Base-by-base conservation (phyloP, 1,140 invertebrate genomes). In the Drosophila nikananu region DNA sequence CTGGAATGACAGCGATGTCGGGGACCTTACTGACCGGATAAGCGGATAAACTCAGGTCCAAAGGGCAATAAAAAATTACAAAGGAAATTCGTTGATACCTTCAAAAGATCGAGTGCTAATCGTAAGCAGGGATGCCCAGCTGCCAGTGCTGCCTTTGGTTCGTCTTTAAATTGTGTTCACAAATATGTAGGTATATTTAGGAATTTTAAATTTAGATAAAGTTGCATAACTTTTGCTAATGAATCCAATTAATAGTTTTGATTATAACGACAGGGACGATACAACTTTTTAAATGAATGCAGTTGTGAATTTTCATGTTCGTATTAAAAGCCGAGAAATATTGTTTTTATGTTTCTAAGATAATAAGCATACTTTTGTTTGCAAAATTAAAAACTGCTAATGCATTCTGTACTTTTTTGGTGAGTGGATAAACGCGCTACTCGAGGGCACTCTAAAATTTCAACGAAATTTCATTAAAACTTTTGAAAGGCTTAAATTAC, bases 21-120 rank as follows among this genome's bases (percentile, higher is more conserved):
- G 30, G 19, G 13, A 57, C 61, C 57, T 65, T 64, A 46, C 44
- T 37, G 42, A 49, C 27, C 54, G 30, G 12, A 58, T 60, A 48
- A 64, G 37, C 48, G 25, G 44, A 59, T 55, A 23, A 70, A 21
- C 10, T 19, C 30, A 32, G 17, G 51, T 41, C 8, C 21, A 39
- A 37, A 32, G 32, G 52, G 42, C 57, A 58, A 49, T 67, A 55
- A 17, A 21, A 37, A 44, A 15, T 35, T 32, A 41, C 5, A 49
- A 32, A 19, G 19, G 9, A 42, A 41, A 42, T 42, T 59, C 4
- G 25, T 13, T 30, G 19, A 15, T 13, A 48, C 1, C 25, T 23
- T 1, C 6, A 23, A 46, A 19, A 60, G 25, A 64, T 30, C n/a
- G 4, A 17, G 19, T 42, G 27, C 7, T 63, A 25, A 61, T 7